Percentiles rank a stretch among this genome's conserved stretches.
These are phyloP conservation scores for Agrilus planipennis DNA, from an alignment of 1,140 invertebrate genomes.

Conservation along the genomic window DNA sequence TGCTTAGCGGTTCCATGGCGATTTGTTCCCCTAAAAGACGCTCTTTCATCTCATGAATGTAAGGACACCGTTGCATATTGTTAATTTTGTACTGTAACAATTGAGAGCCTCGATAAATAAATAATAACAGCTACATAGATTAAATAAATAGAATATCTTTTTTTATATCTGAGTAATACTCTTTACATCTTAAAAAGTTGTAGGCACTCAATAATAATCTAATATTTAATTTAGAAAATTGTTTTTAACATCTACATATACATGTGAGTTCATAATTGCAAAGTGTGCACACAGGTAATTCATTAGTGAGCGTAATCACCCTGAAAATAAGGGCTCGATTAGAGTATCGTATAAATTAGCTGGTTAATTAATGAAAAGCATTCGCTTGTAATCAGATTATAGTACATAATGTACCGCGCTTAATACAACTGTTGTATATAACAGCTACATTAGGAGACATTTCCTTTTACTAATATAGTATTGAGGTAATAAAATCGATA, in stretches of 20 bases:
- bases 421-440: no score
- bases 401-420: no score
- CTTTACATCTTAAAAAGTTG: neutral
- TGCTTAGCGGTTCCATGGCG: slow-evolving; percentile 25
- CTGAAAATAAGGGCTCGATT: no score
- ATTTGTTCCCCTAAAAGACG: slow-evolving; percentile 49
- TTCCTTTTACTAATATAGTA: no score
- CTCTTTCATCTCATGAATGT: slow-evolving; percentile 85
- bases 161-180: neutral
- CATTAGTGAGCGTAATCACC: no score
- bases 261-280: neutral
- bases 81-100: slow-evolving; percentile 26
- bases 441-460: no score
- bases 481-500: no score
- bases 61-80: slow-evolving; percentile 76
- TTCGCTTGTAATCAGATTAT: no score
- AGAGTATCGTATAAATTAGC: no score
- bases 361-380: no score
- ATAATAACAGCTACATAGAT: neutral
- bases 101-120: no score
- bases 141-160: neutral
- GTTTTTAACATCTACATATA: neutral
- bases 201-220: no score
- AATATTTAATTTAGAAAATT: neutral
- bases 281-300: neutral